Conservation (phyloP, 2,113 vertebrate species). For the Oncorhynchus kisutch region DNA sequence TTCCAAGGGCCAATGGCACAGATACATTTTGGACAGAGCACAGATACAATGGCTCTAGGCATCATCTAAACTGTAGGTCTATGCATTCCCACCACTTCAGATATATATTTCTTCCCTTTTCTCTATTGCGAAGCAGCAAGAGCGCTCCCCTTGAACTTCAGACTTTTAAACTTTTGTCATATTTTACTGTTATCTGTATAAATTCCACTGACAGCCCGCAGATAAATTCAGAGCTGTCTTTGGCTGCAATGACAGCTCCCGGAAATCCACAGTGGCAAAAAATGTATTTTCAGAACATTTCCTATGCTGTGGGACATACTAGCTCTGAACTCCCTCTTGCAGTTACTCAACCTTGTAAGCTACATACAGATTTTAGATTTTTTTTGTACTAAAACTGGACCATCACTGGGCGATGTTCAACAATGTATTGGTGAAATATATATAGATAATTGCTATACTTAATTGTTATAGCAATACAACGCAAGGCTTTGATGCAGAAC, state of each 20-base stretch:
- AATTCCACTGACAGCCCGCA: conserved; percentile 72
- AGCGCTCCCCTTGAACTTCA: conserved; percentile 50
- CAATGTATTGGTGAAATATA: no score
- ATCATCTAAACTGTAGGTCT: conserved; percentile 49
- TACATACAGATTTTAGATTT: not conserved
- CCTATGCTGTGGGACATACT: conserved; percentile 7
- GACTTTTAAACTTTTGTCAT: conserved; percentile 68
- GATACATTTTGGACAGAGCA: conserved; percentile 60
- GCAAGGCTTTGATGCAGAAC: no score
- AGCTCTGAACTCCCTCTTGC: conserved; percentile 21
- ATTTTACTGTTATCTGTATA: conserved; percentile 70
- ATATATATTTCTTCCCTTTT: conserved; percentile 47
- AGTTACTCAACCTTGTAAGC: not conserved
- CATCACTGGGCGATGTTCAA: no score
- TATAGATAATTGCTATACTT: no score
- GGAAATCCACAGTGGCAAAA: conserved; percentile 55
- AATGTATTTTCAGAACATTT: conserved; percentile 16
- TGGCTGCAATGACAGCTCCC: conserved; percentile 61
- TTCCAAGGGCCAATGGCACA: conserved; percentile 38
- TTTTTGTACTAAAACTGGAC: not conserved
- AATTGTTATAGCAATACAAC: no score
- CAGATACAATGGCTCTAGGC: conserved; percentile 66
- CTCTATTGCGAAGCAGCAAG: conserved; percentile 53
- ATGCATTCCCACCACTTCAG: conserved; percentile 60
- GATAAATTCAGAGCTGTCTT: conserved; percentile 72